Percentiles rank a stretch among this genome's conserved stretches.
These are phyloP conservation scores for Patagioenas fasciata DNA, from an alignment of 2,113 vertebrate species.

Conservation along the genomic window DNA sequence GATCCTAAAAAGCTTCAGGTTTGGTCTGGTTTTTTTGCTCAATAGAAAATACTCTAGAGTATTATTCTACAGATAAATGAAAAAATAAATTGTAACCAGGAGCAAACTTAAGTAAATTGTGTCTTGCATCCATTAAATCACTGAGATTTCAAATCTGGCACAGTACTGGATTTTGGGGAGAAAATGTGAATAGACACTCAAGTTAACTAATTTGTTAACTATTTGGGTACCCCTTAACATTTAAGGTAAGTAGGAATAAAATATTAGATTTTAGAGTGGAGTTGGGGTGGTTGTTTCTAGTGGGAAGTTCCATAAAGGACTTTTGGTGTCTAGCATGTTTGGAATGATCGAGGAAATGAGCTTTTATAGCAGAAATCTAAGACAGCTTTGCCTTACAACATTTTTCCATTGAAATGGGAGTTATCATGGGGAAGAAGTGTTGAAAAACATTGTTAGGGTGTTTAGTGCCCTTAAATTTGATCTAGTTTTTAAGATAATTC, in stretches of 20 bases:
- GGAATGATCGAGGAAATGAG: neutral
- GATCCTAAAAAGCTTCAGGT: neutral
- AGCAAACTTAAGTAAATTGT: neutral
- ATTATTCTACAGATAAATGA: neutral
- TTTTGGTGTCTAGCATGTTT: neutral
- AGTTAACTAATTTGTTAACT: neutral
- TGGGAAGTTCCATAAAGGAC: neutral
- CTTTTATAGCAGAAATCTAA: neutral
- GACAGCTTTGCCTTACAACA: neutral
- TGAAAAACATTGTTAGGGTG: neutral
- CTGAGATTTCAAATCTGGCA: neutral
- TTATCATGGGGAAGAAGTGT: neutral
- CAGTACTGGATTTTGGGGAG: neutral
- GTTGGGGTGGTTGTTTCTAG: neutral
- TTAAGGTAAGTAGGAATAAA: neutral
- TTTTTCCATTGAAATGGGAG: neutral
- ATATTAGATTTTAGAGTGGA: neutral
- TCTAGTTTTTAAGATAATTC: neutral
- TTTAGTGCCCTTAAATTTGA: neutral
- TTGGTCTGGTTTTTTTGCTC: neutral
- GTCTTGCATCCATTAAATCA: neutral
- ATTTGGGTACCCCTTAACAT: neutral
- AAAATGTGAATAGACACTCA: neutral
- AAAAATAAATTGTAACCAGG: neutral
- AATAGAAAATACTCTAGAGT: neutral